phyloP scores from a whole-genome alignment of 2,888 invertebrate genomes.

The Hirudinaria manillensis region DNA sequence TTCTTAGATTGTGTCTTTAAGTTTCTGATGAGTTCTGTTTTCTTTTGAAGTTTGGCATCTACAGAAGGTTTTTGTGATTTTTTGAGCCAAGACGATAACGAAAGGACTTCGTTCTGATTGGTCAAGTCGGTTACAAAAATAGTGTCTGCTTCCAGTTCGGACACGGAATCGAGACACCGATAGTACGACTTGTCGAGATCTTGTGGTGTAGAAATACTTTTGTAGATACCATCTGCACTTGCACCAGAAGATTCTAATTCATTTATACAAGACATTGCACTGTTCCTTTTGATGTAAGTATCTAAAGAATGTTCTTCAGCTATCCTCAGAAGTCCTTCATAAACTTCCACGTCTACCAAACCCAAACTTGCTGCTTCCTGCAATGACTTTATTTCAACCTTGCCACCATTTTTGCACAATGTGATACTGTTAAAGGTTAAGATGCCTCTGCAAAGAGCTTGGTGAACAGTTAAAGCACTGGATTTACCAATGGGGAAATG shows the following conservation, averaged over 20 bases:
- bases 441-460: constrained; percentile 7
- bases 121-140: constrained; percentile 9
- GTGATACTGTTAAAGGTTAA: not conserved
- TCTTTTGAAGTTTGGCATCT: too few species aligned
- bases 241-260: not conserved
- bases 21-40: too few species aligned
- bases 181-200: not conserved
- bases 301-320: constrained; percentile 16
- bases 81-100: not conserved
- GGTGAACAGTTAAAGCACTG: not conserved
- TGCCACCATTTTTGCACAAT: not conserved
- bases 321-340: constrained; percentile 1
- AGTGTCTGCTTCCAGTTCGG: not conserved
- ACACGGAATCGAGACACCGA: not conserved
- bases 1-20: not conserved
- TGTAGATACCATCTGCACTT: not conserved
- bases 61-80: not conserved
- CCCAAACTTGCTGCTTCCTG: constrained; percentile 7
- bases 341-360: not conserved
- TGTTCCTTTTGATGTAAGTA: not conserved
- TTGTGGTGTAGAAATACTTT: not conserved
- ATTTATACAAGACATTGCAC: too few species aligned
- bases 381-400: not conserved
- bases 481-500: not conserved
- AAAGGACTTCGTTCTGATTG: constrained; percentile 7